Evolutionary conservation across 2,113 vertebrate genomes (phyloP).

Genomic region (Sinocyclocheilus grahami): DNA sequence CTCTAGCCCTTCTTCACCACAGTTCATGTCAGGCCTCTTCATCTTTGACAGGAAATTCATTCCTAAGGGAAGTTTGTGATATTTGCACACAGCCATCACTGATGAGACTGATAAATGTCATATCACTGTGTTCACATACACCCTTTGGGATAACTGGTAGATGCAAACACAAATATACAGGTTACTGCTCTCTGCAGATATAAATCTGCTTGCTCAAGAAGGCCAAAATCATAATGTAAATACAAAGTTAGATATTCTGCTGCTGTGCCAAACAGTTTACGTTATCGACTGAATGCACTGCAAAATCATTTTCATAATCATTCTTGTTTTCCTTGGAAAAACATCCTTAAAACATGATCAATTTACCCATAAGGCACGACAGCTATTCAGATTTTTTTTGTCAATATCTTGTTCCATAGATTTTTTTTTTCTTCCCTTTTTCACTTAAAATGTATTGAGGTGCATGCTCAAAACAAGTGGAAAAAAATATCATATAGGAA

Average conservation of each 20-base stretch:
- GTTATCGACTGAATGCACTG: neutral
- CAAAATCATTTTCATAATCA: neutral
- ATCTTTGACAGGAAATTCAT: constrained; percentile 9
- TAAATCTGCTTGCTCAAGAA: neutral
- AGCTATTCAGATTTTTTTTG: neutral
- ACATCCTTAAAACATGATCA: neutral
- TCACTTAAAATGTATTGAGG: neutral
- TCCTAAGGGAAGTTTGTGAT: constrained; percentile 11
- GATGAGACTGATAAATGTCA: constrained; percentile 32
- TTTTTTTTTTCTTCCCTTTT: neutral
- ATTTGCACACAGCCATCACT: constrained; percentile 31
- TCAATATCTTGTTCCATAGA: neutral
- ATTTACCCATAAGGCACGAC: neutral
- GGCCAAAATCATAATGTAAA: neutral
- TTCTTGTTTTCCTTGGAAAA: neutral
- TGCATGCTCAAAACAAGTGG: neutral
- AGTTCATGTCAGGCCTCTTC: constrained; percentile 16
- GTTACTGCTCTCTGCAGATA: neutral
- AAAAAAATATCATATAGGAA: too few relatives aligned
- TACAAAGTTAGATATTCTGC: neutral
- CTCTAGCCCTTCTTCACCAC: neutral
- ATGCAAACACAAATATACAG: constrained; percentile 10
- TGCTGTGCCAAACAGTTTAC: neutral
- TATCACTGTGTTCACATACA: constrained; percentile 15
- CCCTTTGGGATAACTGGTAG: constrained; percentile 1